Evolutionary conservation across 2,113 vertebrate species (phyloP), one percentile per base, ranked within the genome.

Genomic region (Lasiurus cinereus): DNA sequence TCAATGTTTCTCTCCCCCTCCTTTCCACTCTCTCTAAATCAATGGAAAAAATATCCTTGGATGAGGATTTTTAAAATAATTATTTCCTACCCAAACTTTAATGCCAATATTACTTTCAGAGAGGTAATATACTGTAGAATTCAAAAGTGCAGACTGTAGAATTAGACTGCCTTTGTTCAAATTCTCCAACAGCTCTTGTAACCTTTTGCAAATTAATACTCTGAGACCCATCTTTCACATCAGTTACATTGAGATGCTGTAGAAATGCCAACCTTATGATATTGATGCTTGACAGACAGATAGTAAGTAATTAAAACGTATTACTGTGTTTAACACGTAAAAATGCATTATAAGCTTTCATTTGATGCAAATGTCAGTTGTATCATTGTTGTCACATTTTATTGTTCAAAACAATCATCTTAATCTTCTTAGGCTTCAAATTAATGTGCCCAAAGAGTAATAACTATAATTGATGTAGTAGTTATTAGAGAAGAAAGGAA

Each of bases 41-140:
- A 59, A 59, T 59, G 21, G 3, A 56, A 56, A 22, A 59, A 59
- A 59, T 59, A 59, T 10, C 21, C 21, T 24, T 22, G 21, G 56
- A 8, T 59, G 56, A 59, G 21, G 56, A 22, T 59, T 59, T 59
- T 10, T 4, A 10, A 79, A 80, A 27, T 52, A 72, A 72, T 48
- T 74, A 39, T 48, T 79, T 90, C 33, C 19, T 43, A 8, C 2
- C 3, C 6, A 88, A 29, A 56, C 12, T 48, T 86, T 85, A 77
- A 24, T 80, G 39, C 39, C 0, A 39, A 33, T 12, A 72, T 90
- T 78, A 73, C 27, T 94, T 89, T 85, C 85, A 89, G 70, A 7
- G 11, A 76, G 8, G 16, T 27, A 33, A 5, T 36, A 43, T 31
- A n/a, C 8, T 22, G 2, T 48, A 39, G 14, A 56, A 73, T 24